Base-by-base conservation (phyloP, 2,797 vertebrate species). In the Echeneis naucrates region DNA sequence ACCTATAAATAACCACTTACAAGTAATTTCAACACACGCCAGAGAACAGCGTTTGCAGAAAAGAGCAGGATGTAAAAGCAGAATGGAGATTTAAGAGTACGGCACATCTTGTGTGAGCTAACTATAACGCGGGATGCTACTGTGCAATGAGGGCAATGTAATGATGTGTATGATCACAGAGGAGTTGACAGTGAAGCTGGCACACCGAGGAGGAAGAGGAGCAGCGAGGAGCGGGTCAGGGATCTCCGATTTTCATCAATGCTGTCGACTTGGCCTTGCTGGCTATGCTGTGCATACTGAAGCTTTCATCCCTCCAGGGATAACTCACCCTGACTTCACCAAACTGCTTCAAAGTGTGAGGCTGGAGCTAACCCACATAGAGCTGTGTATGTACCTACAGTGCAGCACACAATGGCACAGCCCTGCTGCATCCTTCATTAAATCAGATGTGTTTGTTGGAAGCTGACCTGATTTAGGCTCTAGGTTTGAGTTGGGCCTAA, bases 301-400 rank as follows among this genome's bases (percentile, higher is more conserved):
- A 77, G 69, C 69, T 75, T 77, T 77, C 69, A 60, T 75, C 59
- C 55, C 85, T 65, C 67, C 26, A 23, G 77, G 87, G 83, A 87
- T 71, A 54, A 81, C 80, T 85, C 86, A 86, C 88, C 86, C 88
- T 87, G 84, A 91, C 88, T 91, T 85, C 83, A 79, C 76, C 86
- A 82, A 88, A 89, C 84, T 87, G 90, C 87, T 87, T 90, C 84
- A 89, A 90, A 87, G 86, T 85, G 64, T 69, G 83, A 77, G 61
- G 80, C 82, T 88, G 81, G 73, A 75, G 80, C 76, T 89, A 90
- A 92, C 89, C 88, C 87, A 92, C 80, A 91, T 91, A 91, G 64
- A 73, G 79, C 84, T 71, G 83, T 75, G 66, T 27, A 82, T 75
- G 66, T 27, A 82, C 86, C 77, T 63, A 63, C 64, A 52, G 65